phyloP scores from a whole-genome alignment of 2,797 vertebrate species.

The Cirrhinus molitorella region DNA sequence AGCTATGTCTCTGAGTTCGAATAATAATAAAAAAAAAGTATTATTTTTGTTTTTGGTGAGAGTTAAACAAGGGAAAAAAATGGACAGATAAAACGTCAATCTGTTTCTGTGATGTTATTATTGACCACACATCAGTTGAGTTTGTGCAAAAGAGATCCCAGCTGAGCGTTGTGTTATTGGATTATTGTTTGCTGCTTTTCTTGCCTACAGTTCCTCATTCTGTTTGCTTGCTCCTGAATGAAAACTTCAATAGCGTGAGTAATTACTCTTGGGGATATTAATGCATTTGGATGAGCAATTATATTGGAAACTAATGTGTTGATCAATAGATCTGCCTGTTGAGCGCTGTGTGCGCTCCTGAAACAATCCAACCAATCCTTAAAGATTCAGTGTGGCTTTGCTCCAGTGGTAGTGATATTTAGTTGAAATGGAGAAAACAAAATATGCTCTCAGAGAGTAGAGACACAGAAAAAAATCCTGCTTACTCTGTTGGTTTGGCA shows the following conservation, averaged over 20 bases:
- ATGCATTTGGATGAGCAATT: conserved; percentile 31
- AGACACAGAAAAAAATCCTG: neutral
- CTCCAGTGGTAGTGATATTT: neutral
- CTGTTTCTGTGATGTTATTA: neutral
- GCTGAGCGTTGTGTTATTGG: neutral
- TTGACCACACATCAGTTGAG: neutral
- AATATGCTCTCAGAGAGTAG: conserved; percentile 8
- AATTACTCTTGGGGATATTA: conserved; percentile 27
- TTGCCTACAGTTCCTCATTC: conserved; percentile 1
- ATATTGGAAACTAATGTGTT: conserved; percentile 27
- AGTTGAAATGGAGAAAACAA: conserved; percentile 28
- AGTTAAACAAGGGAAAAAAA: neutral
- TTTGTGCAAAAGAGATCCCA: neutral
- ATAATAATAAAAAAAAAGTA: no score
- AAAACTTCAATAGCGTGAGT: conserved; percentile 4
- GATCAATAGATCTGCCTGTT: conserved; percentile 31
- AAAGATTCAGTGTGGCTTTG: conserved; percentile 9
- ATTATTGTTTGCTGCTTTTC: neutral
- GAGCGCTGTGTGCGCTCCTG: neutral
- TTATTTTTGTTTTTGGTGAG: neutral
- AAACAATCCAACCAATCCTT: neutral
- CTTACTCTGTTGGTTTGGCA: neutral
- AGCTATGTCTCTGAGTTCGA: no score
- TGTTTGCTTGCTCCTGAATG: conserved; percentile 14
- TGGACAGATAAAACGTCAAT: neutral